Percentiles rank a stretch among this genome's conserved stretches.
Conservation (phyloP, 37 sponge, comb jelly and placozoan genomes). For the Aphrocallistes beatrix region DNA sequence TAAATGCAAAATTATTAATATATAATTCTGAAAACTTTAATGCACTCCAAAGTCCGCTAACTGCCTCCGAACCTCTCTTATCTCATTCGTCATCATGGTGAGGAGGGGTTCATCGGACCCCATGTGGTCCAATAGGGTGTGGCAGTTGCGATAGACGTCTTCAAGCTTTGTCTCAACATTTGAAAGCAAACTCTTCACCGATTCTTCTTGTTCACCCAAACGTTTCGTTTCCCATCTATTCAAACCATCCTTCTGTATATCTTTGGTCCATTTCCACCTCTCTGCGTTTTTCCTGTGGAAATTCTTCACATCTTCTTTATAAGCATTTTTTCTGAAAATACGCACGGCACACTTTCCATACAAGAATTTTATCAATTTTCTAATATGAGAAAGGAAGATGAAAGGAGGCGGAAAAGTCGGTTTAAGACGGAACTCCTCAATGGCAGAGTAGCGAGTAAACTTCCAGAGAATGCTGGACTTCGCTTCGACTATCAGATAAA, state of each 20-base stretch:
- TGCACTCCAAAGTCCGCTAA: background rate
- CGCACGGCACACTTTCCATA: background rate
- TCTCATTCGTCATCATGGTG: background rate
- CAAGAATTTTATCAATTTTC: background rate
- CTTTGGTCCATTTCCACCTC: background rate
- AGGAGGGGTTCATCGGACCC: background rate
- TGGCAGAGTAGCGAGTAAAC: background rate
- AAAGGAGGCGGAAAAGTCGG: background rate
- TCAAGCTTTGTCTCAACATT: background rate
- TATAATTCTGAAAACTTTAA: background rate
- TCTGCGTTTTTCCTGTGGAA: background rate
- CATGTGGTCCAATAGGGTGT: background rate
- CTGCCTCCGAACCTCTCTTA: constrained; percentile 6
- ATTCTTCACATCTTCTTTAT: background rate
- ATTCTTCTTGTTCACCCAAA: background rate
- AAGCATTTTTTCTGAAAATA: background rate
- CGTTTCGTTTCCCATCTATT: background rate
- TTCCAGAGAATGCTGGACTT: constrained; percentile 1
- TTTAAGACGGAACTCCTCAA: background rate
- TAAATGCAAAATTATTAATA: background rate
- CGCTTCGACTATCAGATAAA: background rate
- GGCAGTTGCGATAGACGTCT: background rate
- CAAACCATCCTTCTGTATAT: background rate
- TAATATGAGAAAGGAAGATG: background rate
- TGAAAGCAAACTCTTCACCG: background rate